A percentile compares a stretch with the other conserved stretches of the same genome.
These are phyloP conservation scores for Tribolium freemani DNA, from an alignment of 2,888 invertebrate species.

Conservation along the genomic window DNA sequence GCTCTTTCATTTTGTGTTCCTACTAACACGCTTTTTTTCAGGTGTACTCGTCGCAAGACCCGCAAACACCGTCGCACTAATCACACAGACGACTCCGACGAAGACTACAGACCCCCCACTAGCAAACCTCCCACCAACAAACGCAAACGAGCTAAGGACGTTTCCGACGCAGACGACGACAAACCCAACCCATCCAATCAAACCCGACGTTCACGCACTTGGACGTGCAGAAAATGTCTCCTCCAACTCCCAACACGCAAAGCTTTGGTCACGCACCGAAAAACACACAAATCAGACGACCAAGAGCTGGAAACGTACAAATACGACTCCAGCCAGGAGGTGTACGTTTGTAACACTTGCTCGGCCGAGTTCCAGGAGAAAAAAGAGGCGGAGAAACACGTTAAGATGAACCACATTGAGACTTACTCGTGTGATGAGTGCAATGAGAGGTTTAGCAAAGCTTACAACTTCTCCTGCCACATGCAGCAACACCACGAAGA, in stretches of 20 bases:
- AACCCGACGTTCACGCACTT: not conserved
- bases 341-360: constrained; percentile 59
- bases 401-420: constrained; percentile 55
- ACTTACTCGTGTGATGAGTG: constrained; percentile 67
- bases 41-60: too few species aligned
- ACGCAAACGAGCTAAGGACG: too few species aligned
- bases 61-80: too few species aligned
- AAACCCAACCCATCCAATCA: too few species aligned
- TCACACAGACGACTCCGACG: too few species aligned
- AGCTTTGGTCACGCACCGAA: constrained; percentile 57
- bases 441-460: constrained; percentile 57
- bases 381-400: constrained; percentile 57
- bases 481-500: constrained; percentile 58
- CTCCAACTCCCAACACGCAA: constrained; percentile 56
- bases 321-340: constrained; percentile 56
- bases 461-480: constrained; percentile 62
- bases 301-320: constrained; percentile 54
- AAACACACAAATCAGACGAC: constrained; percentile 62
- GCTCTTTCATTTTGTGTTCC: too few species aligned
- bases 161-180: not conserved
- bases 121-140: not conserved
- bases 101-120: too few species aligned
- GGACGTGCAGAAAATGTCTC: constrained; percentile 59
- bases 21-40: too few species aligned
- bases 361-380: constrained; percentile 58